A percentile compares a stretch with the other conserved stretches of the same genome.
These are phyloP conservation scores for Magallana nippona DNA, from an alignment of 2,888 invertebrate genomes.

Conservation along the genomic window DNA sequence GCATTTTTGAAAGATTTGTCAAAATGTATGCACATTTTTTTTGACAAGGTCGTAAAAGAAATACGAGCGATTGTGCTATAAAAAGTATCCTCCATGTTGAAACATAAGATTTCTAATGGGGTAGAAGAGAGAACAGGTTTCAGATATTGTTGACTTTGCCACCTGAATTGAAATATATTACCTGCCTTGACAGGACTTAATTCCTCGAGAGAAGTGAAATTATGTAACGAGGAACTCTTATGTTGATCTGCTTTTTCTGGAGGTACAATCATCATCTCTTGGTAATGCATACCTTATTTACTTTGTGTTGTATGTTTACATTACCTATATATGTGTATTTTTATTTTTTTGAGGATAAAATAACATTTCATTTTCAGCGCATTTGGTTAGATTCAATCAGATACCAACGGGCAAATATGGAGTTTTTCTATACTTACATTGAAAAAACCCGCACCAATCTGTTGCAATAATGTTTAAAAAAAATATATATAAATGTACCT, in stretches of 20 bases:
- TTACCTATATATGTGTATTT: no score
- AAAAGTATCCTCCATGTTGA: neutral
- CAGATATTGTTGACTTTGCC: slow-evolving; percentile 16
- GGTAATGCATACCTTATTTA: neutral
- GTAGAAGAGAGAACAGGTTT: neutral
- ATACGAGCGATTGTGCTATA: neutral
- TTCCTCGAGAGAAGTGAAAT: neutral
- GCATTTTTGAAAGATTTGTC: neutral
- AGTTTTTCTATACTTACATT: no score
- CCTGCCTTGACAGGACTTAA: no score
- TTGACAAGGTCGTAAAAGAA: slow-evolving; percentile 22
- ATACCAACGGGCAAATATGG: no score
- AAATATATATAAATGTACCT: neutral
- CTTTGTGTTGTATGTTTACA: neutral
- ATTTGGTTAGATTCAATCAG: neutral
- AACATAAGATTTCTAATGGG: neutral
- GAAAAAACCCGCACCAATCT: neutral
- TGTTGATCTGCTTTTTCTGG: neutral
- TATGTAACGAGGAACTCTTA: slow-evolving; percentile 17
- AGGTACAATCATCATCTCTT: neutral
- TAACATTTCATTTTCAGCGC: neutral
- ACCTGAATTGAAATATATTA: neutral
- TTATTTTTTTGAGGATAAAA: slow-evolving; percentile 3
- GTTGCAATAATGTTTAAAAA: neutral
- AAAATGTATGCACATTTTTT: slow-evolving; percentile 18